Base-by-base conservation (phyloP, 2,797 vertebrate species). In the Pterois miles region DNA sequence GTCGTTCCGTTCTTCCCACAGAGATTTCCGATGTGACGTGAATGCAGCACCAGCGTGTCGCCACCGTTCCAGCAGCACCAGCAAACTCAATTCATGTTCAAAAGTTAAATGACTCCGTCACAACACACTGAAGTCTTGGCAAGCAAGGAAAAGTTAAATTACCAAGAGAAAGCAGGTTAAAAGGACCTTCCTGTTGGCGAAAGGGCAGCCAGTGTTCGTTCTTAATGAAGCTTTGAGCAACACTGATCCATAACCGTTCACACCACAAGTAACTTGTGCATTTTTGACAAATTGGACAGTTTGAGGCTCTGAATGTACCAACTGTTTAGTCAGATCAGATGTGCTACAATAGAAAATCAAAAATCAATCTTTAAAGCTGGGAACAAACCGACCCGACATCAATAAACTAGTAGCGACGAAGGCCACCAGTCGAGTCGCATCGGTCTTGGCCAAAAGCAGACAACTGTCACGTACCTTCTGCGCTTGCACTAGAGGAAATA, bases 41-140 rank as follows among this genome's bases (percentile, higher is more conserved):
- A 87, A 87, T 72, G 56, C 33, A 69, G 60, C 22, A 33, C 48
- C 33, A 70, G 54, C 13, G 7, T 60, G 71, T 77, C 68, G 62
- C 68, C 48, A 62, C 77, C 33, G 69, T 79, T 82, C 48, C 65
- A 69, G 65, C 56, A 27, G 63, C 82, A 86, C 86, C 86, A 90
- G 84, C 78, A 83, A 74, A 73, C 38, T 56, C n/a, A 56, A 63
- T 59, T 20, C 14, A 43, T 58, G 31, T 65, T 76, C 36, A 29
- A 53, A 50, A 62, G 25, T 50, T 4, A 52, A 12, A n/a, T 76
- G 10, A n/a, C 59, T 29, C 60, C 18, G 27, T 71, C 43, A 27
- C 27, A 16, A 54, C 46, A 53, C 8, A 38, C 6, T 9, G 7
- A 69, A 14, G 11, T 36, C 18, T 69, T 33, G 5, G 38, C 36